phyloP scores from a whole-genome alignment of 2,888 invertebrate genomes.

The Luffia ferchaultella region DNA sequence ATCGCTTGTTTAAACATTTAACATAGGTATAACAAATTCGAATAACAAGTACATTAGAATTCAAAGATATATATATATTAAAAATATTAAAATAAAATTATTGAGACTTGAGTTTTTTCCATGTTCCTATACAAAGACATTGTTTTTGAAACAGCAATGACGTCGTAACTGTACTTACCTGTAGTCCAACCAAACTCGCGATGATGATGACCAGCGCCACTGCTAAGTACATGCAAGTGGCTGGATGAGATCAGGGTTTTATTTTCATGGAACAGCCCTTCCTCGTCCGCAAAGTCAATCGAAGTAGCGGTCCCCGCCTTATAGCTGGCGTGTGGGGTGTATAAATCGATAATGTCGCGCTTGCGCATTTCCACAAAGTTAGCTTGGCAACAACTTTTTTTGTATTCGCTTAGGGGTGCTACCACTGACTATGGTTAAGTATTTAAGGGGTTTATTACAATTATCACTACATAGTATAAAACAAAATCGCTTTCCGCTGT shows the following conservation, averaged over 20 bases:
- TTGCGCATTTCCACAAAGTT: background rate
- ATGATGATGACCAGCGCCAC: constrained; percentile 57
- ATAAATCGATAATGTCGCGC: background rate
- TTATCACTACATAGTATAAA: no score
- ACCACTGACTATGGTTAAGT: background rate
- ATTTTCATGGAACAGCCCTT: background rate
- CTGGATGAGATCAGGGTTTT: constrained; percentile 11
- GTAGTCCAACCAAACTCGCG: constrained; percentile 54
- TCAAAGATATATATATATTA: no score
- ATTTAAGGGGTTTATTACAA: no score
- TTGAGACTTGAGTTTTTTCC: no score
- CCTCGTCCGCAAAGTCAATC: background rate
- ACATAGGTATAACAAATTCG: no score
- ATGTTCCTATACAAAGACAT: no score
- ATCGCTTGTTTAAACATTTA: no score
- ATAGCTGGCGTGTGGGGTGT: background rate
- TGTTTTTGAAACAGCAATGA: no score
- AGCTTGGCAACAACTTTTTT: background rate
- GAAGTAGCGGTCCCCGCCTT: background rate
- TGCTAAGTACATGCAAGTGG: constrained; percentile 56
- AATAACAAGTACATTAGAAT: no score
- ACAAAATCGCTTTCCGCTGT: no score
- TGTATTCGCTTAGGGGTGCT: background rate
- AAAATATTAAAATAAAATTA: no score
- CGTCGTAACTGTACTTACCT: no score